These are phyloP conservation scores for Lepidothrix coronata DNA, from an alignment of 2,113 vertebrate genomes.

Conservation along the genomic window DNA sequence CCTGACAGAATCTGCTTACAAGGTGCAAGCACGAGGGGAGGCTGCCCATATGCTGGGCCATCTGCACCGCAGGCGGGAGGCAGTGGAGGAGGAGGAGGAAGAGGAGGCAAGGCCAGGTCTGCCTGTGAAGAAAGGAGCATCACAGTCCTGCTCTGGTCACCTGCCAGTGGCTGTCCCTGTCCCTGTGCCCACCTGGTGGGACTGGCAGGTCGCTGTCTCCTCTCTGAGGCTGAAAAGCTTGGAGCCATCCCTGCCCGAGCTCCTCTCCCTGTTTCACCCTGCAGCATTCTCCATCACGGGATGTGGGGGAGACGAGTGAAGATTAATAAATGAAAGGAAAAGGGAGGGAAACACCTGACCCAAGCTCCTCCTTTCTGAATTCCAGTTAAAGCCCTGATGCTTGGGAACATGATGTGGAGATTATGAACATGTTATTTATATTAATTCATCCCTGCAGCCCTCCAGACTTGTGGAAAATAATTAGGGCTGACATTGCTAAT, in stretches of 20 bases:
- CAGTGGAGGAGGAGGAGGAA: not conserved
- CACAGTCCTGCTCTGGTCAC: rapidly evolving
- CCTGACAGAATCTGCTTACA: slow-evolving; percentile 75
- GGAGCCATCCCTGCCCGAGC: not conserved
- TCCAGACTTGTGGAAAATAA: slow-evolving; percentile 68
- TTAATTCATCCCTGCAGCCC: slow-evolving; percentile 67
- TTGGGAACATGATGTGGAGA: slow-evolving; percentile 34
- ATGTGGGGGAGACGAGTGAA: not conserved
- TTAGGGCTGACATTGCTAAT: slow-evolving; percentile 56
- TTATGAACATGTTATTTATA: slow-evolving; percentile 61
- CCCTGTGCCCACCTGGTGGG: not conserved
- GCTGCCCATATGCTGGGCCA: slow-evolving; percentile 75
- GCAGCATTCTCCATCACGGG: not conserved
- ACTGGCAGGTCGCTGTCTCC: not conserved
- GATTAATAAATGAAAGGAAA: slow-evolving; percentile 5
- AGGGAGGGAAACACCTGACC: not conserved
- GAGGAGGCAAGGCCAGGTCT: not conserved
- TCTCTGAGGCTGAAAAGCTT: not conserved
- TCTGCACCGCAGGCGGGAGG: slow-evolving; percentile 52
- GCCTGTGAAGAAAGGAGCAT: not conserved
- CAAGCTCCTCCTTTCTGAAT: not conserved
- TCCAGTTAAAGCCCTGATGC: slow-evolving; percentile 15
- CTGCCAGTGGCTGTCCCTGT: not conserved
- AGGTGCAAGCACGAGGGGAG: slow-evolving; percentile 69
- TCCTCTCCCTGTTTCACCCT: not conserved